Evolutionary conservation across 2,888 invertebrate species (phyloP).

Genomic region (Apoderus coryli): DNA sequence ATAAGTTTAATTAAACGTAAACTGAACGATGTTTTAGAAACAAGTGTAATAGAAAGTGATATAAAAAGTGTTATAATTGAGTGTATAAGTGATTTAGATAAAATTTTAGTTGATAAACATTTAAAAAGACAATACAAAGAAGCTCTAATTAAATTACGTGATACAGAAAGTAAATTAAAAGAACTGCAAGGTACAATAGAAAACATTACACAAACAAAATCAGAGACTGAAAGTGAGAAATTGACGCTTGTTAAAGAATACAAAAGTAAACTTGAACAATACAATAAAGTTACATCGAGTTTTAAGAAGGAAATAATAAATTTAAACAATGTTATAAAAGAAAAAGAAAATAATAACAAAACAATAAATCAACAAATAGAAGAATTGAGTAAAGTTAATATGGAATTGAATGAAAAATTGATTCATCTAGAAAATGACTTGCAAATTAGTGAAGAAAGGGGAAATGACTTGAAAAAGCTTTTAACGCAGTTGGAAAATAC

Average conservation of each 20-base stretch:
- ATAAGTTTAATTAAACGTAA: too few relatives aligned
- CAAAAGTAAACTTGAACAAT: constrained; percentile 12
- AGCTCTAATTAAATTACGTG: constrained; percentile 15
- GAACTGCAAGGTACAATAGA: too few relatives aligned
- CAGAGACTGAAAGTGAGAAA: too few relatives aligned
- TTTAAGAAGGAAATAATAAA: constrained; percentile 9
- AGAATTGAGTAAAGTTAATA: constrained; percentile 11
- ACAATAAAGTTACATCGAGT: constrained; percentile 7
- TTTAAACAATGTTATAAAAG: constrained; percentile 6
- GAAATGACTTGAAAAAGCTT: constrained; percentile 13
- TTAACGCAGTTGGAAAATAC: constrained; percentile 14
- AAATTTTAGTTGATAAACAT: too few relatives aligned
- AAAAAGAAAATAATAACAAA: constrained; percentile 6
- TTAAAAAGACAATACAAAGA: constrained; percentile 16
- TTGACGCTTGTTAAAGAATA: constrained; percentile 16
- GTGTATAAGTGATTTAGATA: too few relatives aligned
- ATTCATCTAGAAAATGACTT: too few relatives aligned
- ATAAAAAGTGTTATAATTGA: too few relatives aligned
- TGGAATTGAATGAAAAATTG: too few relatives aligned
- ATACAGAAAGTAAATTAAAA: too few relatives aligned
- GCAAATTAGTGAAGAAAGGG: constrained; percentile 14
- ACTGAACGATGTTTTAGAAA: too few relatives aligned
- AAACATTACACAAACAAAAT: too few relatives aligned
- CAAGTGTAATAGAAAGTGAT: too few relatives aligned
- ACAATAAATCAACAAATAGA: constrained; percentile 4